Conservation (phyloP, 2,888 invertebrate species). For the Agrochola circellaris region DNA sequence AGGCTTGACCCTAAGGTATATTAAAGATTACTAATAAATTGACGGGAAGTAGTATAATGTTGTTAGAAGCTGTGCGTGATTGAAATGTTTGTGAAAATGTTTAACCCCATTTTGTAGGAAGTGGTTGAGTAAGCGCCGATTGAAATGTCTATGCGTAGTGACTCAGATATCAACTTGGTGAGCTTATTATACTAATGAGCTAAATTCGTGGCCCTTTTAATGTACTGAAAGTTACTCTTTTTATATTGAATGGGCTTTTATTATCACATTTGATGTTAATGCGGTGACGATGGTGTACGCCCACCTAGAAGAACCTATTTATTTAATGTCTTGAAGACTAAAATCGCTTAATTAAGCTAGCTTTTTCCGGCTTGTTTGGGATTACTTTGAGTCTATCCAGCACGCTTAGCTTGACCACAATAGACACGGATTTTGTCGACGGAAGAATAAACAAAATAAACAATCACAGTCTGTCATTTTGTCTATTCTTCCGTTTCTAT, state of each 20-base stretch:
- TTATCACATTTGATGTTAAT: too few relatives aligned
- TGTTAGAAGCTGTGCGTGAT: slow-evolving; percentile 32
- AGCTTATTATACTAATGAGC: background rate
- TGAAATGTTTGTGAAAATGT: slow-evolving; percentile 49
- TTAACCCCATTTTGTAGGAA: slow-evolving; percentile 56
- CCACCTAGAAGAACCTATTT: background rate
- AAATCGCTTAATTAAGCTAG: background rate
- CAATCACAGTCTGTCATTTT: too few relatives aligned
- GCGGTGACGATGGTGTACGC: background rate
- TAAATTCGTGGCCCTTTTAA: background rate
- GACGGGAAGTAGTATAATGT: slow-evolving; percentile 56
- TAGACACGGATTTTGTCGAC: too few relatives aligned
- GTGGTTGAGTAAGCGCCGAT: slow-evolving; percentile 48
- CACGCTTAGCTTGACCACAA: too few relatives aligned
- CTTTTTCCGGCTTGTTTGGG: too few relatives aligned
- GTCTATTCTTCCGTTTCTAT: too few relatives aligned
- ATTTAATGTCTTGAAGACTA: background rate
- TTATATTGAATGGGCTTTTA: background rate
- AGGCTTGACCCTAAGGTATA: slow-evolving; percentile 17
- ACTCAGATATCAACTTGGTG: slow-evolving; percentile 35
- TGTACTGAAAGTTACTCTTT: background rate
- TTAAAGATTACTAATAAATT: slow-evolving; percentile 55
- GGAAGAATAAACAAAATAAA: too few relatives aligned
- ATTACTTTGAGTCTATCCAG: background rate
- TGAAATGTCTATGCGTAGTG: slow-evolving; percentile 23